These are phyloP conservation scores for Notospermus geniculatus DNA, from an alignment of 1,140 invertebrate species.

Conservation along the genomic window DNA sequence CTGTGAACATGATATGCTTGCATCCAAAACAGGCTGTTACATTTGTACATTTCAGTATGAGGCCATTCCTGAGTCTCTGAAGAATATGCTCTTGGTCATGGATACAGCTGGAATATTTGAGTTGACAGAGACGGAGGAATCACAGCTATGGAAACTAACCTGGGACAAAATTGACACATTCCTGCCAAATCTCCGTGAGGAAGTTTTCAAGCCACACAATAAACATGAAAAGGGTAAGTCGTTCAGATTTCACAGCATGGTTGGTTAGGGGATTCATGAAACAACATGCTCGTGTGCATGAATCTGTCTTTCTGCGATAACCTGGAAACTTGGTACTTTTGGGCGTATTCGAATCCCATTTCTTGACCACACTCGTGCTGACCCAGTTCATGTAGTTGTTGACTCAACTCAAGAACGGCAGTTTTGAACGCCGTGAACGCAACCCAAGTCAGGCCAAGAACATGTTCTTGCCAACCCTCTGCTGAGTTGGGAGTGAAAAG, in stretches of 20 bases:
- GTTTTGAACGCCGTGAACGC: too few species aligned
- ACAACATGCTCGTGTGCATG: too few species aligned
- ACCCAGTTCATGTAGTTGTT: too few species aligned
- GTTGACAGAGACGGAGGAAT: slow-evolving; percentile 55
- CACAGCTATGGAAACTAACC: slow-evolving; percentile 79
- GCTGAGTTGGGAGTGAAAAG: too few species aligned
- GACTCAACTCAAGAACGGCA: too few species aligned
- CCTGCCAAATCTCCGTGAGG: slow-evolving; percentile 77
- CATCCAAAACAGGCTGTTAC: not conserved
- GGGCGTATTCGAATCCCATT: too few species aligned
- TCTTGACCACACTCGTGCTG: too few species aligned
- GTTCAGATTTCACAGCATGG: slow-evolving; percentile 62
- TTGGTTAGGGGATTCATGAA: slow-evolving; percentile 92
- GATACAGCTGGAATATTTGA: slow-evolving; percentile 80
- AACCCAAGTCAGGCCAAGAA: too few species aligned
- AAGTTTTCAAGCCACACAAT: slow-evolving; percentile 63
- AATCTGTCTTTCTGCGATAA: too few species aligned
- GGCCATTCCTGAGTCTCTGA: slow-evolving; percentile 92
- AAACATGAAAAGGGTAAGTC: slow-evolving; percentile 12
- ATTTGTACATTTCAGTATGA: slow-evolving; percentile 63
- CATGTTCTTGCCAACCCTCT: too few species aligned
- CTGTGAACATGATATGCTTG: too few species aligned
- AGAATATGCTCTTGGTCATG: slow-evolving; percentile 98
- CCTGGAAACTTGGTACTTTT: too few species aligned
- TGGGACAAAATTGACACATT: slow-evolving; percentile 89